Base-by-base conservation (phyloP, 2,888 invertebrate genomes). In the Agrenia bidenticulata region DNA sequence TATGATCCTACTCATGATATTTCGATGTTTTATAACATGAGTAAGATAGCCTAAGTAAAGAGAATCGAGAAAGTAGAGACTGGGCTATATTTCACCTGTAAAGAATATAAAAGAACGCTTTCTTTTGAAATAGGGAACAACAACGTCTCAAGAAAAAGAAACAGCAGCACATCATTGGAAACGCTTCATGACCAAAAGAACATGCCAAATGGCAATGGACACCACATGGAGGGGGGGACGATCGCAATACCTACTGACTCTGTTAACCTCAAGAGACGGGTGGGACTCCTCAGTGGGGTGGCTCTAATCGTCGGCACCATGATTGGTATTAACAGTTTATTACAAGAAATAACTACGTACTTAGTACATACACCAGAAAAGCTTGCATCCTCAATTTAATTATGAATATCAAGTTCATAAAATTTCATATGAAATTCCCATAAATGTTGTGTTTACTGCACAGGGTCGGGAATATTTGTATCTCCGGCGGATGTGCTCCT, bases 381-480 rank as follows among this genome's bases (percentile, higher is more conserved):
- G 19, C n/a, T 32, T 4, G n/a, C 45, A 45, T 45, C n/a, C 5
- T 19, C 9, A 65, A 15, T 9, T 51, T 65, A 13, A n/a, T 64
- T 11, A 15, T 51, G 56, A 5, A 9, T 55, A 32, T 56, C 19
- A 26, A 27, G 17, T 13, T 23, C 55, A 19, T 56, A 23, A n/a
- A 19, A n/a, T n/a, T n/a, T 62, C 26, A 53, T n/a, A 72, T 60
- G 65, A 75, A 71, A 45, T 24, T n/a, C 59, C 81, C 82, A n/a
- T n/a, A n/a, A n/a, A n/a, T n/a, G n/a, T n/a, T n/a, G n/a, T 15
- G 5, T 45, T 45, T 45, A 15, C 5, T 19, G 4, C 15, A 15
- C 81, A 93, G 93, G 94, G 80, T 96, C 95, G 82, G 96, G 96
- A 85, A 95, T 97, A 82, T 97, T 97, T 86, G 94, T 96, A 82